A percentile compares a stretch with the other conserved stretches of the same genome.
Conservation (phyloP, 2,113 vertebrate species). For the Mesembrinibis cayennensis region DNA sequence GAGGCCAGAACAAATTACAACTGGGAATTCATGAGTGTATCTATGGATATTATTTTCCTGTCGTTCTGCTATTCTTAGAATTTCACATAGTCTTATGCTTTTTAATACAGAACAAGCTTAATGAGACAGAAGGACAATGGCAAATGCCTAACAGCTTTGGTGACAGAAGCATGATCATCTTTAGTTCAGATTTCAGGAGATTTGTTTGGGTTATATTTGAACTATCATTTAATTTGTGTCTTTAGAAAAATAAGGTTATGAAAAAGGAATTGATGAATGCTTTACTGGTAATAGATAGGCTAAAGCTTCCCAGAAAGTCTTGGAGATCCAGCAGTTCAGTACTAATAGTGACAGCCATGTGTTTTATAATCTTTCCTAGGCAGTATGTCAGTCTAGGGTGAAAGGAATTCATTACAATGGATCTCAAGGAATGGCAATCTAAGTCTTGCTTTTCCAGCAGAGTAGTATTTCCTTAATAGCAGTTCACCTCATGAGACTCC, state of each 20-base stretch:
- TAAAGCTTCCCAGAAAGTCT: neutral
- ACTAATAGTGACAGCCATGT: neutral
- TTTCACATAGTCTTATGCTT: neutral
- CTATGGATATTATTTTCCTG: slow-evolving; percentile 25
- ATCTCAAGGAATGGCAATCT: neutral
- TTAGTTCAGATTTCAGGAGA: neutral
- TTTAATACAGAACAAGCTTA: neutral
- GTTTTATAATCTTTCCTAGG: neutral
- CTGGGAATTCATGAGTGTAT: slow-evolving; percentile 24
- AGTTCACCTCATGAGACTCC: neutral
- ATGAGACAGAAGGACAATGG: neutral
- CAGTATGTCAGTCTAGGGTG: neutral
- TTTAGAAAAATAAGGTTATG: neutral
- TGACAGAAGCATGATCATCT: neutral
- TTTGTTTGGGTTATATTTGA: neutral
- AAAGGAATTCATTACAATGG: neutral
- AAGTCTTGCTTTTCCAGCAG: neutral
- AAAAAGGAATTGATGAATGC: neutral
- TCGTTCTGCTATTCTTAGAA: neutral
- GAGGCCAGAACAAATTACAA: slow-evolving; percentile 19
- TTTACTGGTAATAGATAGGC: neutral
- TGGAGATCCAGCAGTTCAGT: neutral
- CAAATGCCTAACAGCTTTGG: neutral
- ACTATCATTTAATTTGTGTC: neutral
- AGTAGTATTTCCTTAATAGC: neutral